Conservation (phyloP, 2,113 vertebrate genomes). For the Nipponia nippon region DNA sequence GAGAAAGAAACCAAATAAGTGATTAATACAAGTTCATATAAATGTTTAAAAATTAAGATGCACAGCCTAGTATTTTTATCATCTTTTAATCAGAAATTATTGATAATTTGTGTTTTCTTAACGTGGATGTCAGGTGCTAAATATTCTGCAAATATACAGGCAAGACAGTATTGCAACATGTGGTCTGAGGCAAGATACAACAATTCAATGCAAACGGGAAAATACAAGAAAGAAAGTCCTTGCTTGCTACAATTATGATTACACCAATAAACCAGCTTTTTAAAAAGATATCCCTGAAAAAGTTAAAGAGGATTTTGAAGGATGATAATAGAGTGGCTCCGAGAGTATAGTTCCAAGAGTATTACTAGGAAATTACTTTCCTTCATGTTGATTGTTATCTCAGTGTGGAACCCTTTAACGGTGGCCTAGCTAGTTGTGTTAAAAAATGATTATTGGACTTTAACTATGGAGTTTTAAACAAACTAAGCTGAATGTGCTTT, state of each 20-base stretch:
- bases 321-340: not conserved
- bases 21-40: not conserved
- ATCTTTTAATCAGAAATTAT: not conserved
- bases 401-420: not conserved
- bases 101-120: not conserved
- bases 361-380: not conserved
- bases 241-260: not conserved
- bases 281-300: not conserved
- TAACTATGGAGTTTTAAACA: not conserved
- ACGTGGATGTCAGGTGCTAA: not conserved
- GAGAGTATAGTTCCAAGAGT: not conserved
- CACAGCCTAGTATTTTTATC: not conserved
- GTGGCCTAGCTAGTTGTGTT: not conserved
- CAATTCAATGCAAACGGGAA: not conserved
- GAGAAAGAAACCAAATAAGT: fast-evolving
- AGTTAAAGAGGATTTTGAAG: not conserved
- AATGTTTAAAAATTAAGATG: not conserved
- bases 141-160: not conserved
- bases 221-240: not conserved
- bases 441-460: not conserved
- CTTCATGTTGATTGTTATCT: not conserved
- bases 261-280: not conserved
- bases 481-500: not conserved
- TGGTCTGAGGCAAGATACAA: not conserved
- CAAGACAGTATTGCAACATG: not conserved